Evolutionary conservation across 2,797 vertebrate species (phyloP), one percentile per base, ranked within the genome.

Genomic region (Hemitrygon akajei): DNA sequence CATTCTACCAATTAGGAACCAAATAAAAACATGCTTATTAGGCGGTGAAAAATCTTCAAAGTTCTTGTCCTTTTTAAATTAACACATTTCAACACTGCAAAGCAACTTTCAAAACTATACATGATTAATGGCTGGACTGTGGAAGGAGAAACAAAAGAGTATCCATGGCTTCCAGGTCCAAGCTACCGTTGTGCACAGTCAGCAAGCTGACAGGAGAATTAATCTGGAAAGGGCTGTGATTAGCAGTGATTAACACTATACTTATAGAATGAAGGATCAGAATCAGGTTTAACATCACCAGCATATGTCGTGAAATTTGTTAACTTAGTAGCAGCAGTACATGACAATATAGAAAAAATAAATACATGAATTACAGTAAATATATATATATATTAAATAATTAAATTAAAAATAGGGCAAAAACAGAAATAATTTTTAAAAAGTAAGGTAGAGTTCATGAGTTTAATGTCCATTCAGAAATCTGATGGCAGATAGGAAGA

Each of bases 201-300:
- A 93, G 91, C 27, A 12, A 12, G 30, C 25, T 58, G 71, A 93
- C 91, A 76, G 11, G 20, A 18, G 27, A 30, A 58, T 58, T 71
- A 76, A 60, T 56, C 69, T 93, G 91, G 91, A 30, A 93, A 93
- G 69, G 58, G 71, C 37, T 56, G 69, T 93, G 69, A 93, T 93
- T 58, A 93, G 71, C 91, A 76, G 37, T 93, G 91, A 93, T 93
- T 93, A 93, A 93, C 47, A 75, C 66, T 9, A 7, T 76, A 76
- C 71, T 47, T 30, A 56, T 76, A 56, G 22, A 56, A 71, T 71
- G 25, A 93, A 71, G 37, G 69, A 73, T 47, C 47, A 47, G 47
- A 47, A 47, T 3, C 47, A 47, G 47, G 47, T 47, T 47, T 47
- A 47, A 47, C 4, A 47, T 47, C 47, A 47, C 47, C 3, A 47